These are phyloP conservation scores for Rhabdomys pumilio DNA, from an alignment of 2,797 vertebrate species.

Conservation along the genomic window DNA sequence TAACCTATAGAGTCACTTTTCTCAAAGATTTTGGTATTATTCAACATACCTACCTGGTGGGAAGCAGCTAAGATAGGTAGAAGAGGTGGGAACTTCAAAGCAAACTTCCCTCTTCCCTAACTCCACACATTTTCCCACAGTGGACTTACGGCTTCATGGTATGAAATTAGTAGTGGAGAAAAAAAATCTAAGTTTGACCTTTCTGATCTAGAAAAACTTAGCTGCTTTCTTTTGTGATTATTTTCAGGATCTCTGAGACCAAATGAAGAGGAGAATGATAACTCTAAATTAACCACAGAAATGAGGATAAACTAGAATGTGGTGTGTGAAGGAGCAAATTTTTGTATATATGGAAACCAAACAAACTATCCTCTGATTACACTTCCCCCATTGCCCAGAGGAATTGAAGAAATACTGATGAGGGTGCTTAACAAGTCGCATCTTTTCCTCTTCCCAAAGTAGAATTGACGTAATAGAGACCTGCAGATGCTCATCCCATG, in stretches of 20 bases:
- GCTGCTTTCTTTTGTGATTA: background rate
- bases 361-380: constrained; percentile 48
- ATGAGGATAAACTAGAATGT: constrained; percentile 15
- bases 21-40: background rate
- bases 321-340: background rate
- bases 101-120: background rate
- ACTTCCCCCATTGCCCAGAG: background rate
- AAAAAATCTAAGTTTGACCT: constrained; percentile 46
- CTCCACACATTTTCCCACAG: background rate
- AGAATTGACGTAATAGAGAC: constrained; percentile 9
- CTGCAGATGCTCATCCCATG: background rate
- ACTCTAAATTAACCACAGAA: background rate
- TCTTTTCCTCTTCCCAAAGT: constrained; percentile 27
- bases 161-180: background rate
- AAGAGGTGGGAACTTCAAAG: background rate
- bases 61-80: background rate
- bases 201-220: background rate
- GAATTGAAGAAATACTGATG: constrained; percentile 31
- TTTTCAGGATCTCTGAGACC: constrained; percentile 24
- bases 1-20: background rate
- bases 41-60: background rate
- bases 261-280: background rate
- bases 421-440: constrained; percentile 21
- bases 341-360: constrained; percentile 39
- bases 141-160: background rate